These are phyloP conservation scores for Teleiodes luculella DNA, from an alignment of 2,888 invertebrate species.

Conservation along the genomic window DNA sequence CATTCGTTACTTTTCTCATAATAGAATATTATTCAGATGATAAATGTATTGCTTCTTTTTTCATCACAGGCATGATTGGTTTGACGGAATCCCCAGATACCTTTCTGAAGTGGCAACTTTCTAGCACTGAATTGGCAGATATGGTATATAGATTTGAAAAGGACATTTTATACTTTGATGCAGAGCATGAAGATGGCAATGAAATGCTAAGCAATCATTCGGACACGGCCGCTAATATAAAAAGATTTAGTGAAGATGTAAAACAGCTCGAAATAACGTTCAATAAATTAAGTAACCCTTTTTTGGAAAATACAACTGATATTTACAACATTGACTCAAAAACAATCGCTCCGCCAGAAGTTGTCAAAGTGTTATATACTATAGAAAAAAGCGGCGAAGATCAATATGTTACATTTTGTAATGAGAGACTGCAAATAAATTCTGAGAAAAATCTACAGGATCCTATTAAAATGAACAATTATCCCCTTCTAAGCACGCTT, in stretches of 20 bases:
- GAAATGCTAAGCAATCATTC: neutral
- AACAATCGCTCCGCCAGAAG: neutral
- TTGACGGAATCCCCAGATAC: neutral
- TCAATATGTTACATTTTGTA: neutral
- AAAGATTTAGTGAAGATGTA: neutral
- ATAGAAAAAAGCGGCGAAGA: neutral
- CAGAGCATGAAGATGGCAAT: neutral
- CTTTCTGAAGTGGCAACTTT: neutral
- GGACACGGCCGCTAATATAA: neutral
- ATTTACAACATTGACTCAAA: neutral
- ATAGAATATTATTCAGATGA: no score
- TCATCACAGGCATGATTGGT: neutral
- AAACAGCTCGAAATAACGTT: neutral
- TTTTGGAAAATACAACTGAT: neutral
- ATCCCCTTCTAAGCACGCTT: neutral
- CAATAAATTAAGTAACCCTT: neutral
- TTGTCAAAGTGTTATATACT: neutral
- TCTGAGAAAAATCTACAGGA: neutral
- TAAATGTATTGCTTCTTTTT: no score
- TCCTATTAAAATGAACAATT: neutral
- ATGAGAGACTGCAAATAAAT: neutral
- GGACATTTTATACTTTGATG: neutral
- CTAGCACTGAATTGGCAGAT: neutral
- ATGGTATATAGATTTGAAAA: neutral
- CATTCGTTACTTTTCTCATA: no score